Evolutionary conservation across 2,113 vertebrate genomes (phyloP).

Genomic region (Galbula dea): DNA sequence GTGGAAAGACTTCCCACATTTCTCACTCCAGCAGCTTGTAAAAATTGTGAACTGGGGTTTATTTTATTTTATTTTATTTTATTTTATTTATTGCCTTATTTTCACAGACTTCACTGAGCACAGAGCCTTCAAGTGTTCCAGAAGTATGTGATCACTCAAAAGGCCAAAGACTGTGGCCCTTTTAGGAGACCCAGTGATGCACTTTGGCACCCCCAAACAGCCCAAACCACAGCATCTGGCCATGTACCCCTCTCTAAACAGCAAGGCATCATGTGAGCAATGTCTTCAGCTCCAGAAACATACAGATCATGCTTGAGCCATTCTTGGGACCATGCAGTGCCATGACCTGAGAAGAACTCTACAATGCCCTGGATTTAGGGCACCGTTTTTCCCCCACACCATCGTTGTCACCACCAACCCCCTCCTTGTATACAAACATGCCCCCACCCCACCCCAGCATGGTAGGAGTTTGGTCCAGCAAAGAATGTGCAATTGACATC

Average conservation of each 20-base stretch:
- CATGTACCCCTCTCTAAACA: background rate
- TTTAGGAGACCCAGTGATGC: conserved; percentile 12
- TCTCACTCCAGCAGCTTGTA: conserved; percentile 36
- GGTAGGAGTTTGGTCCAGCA: background rate
- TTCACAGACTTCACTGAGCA: conserved; percentile 8
- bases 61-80: background rate
- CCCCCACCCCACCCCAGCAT: background rate
- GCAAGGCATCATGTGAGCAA: background rate
- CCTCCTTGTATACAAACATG: too few species aligned
- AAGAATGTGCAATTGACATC: background rate
- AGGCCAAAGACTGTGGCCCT: background rate
- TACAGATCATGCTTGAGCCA: fast-evolving
- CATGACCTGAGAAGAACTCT: background rate
- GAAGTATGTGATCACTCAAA: background rate
- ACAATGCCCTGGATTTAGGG: background rate
- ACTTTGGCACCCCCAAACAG: background rate
- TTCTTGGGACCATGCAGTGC: background rate
- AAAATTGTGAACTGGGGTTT: conserved; percentile 10
- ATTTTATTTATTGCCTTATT: conserved; percentile 19
- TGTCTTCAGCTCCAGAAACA: background rate
- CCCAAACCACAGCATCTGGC: background rate
- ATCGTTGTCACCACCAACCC: background rate
- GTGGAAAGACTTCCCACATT: conserved; percentile 36
- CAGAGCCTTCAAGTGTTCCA: conserved; percentile 16
- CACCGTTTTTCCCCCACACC: background rate